These are phyloP conservation scores for Lomographa bimaculata DNA, from an alignment of 2,888 invertebrate genomes.

Conservation along the genomic window DNA sequence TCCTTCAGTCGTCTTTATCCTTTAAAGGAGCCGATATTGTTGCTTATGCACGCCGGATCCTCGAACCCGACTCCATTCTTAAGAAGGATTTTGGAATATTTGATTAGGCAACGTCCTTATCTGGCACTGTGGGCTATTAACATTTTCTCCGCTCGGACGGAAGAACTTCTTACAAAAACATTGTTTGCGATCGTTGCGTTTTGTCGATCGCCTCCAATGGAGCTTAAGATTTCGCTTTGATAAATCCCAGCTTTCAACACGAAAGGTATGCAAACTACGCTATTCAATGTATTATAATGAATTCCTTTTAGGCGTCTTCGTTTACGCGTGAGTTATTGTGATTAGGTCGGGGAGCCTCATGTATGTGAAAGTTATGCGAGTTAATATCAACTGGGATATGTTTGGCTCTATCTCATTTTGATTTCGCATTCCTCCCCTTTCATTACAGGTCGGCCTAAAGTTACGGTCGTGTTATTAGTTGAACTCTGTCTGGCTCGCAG, in stretches of 20 bases:
- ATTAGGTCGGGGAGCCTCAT: conserved; percentile 13
- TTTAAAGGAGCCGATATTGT: conserved; percentile 72
- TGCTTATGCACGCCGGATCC: conserved; percentile 67
- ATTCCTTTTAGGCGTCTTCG: conserved; percentile 21
- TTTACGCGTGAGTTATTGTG: conserved; percentile 23
- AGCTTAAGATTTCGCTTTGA: conserved; percentile 31
- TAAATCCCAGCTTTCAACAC: conserved; percentile 23
- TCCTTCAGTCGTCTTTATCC: conserved; percentile 68
- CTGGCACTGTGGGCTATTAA: conserved; percentile 69
- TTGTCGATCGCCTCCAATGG: conserved; percentile 41
- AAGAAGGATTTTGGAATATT: conserved; percentile 73
- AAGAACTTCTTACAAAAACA: conserved; percentile 53
- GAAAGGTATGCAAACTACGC: conserved; percentile 34
- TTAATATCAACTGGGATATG: conserved; percentile 32
- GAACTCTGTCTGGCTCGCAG: conserved; percentile 56
- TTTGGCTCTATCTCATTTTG: conserved; percentile 30
- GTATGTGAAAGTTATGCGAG: conserved; percentile 26
- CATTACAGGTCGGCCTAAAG: conserved; percentile 54
- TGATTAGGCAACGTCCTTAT: conserved; percentile 72
- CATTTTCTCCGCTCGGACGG: conserved; percentile 53
- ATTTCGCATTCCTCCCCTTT: conserved; percentile 39
- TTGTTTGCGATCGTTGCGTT: conserved; percentile 45
- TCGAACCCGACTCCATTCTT: conserved; percentile 57
- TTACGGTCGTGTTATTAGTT: conserved; percentile 64
- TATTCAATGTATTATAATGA: conserved; percentile 23